Conservation (phyloP, 2,888 invertebrate genomes). For the Creontiades dilutus region DNA sequence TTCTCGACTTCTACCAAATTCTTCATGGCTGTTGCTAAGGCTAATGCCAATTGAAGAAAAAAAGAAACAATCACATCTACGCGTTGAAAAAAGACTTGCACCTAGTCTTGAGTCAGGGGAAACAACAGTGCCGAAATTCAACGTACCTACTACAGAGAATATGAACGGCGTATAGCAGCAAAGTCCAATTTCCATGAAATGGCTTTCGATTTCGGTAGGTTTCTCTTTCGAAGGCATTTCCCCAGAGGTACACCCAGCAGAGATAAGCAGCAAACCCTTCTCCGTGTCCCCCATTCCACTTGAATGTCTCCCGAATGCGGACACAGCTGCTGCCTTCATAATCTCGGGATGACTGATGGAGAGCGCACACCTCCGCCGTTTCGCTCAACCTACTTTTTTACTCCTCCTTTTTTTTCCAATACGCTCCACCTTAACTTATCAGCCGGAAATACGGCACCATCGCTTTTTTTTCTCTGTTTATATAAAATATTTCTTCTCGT, state of each 20-base stretch:
- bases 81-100: too few relatives aligned
- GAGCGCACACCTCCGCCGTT: background rate
- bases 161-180: too few relatives aligned
- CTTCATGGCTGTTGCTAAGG: too few relatives aligned
- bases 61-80: too few relatives aligned
- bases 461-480: background rate
- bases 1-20: too few relatives aligned
- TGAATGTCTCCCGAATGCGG: background rate
- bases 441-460: background rate
- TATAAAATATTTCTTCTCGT: slow-evolving; percentile 15
- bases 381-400: background rate
- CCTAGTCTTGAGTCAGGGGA: too few relatives aligned
- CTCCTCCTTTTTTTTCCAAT: background rate
- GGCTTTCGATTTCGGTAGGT: background rate
- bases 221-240: background rate
- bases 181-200: too few relatives aligned
- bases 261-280: slow-evolving; percentile 8
- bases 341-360: slow-evolving; percentile 20
- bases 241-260: slow-evolving; percentile 6
- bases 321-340: slow-evolving; percentile 30
- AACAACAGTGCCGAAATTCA: too few relatives aligned
- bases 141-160: too few relatives aligned
- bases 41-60: too few relatives aligned
- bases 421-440: background rate
- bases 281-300: background rate